Base-by-base conservation (phyloP, 2,888 invertebrate genomes). In the Rhagophthalmus giganteus region DNA sequence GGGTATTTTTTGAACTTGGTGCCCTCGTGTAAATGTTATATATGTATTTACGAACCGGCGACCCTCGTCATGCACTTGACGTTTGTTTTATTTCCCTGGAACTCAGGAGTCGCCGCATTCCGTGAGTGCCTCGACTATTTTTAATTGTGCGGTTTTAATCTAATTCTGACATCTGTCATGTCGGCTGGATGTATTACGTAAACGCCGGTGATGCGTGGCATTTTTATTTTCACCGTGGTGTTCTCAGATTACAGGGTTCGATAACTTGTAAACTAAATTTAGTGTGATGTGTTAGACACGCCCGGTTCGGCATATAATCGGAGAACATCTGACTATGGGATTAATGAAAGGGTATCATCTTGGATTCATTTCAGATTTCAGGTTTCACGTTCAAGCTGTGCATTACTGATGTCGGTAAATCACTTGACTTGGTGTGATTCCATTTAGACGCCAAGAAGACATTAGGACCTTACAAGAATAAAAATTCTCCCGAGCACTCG, bases 91-190 rank as follows among this genome's bases (percentile, higher is more conserved):
- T 65, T 63, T 60, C 59, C 60, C 54, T 57, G 54, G 55, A 58
- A 60, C 58, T 58, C 59, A 62, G 63, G 57, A 61, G 59, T 61
- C 61, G 54, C 56, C 57, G 60, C 60, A 62, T 64, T 54, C 61
- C 61, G 55, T 56, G 55, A 59, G 61, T 59, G 54, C 54, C 58
- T 61, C 59, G 60, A 63, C 61, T 65, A 67, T 71, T 70, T 69
- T 69, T 70, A 69, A 71, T 68, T 70, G 67, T 68, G 66, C 67
- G 65, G 68, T 70, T 71, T 70, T 71, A 70, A 71, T 72, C 68
- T 68, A 67, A 68, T 70, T 70, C 69, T 71, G 73, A 73, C 73
- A 72, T 68, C 62, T 72, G 71, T 71, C 71, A 71, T 65, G 67
- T 66, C 59, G 55, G 55, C 57, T 61, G 64, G 63, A 63, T 62